Evolutionary conservation across 2,888 invertebrate genomes (phyloP), one percentile per base, ranked within the genome.

Genomic region (Thereva nobilitata): DNA sequence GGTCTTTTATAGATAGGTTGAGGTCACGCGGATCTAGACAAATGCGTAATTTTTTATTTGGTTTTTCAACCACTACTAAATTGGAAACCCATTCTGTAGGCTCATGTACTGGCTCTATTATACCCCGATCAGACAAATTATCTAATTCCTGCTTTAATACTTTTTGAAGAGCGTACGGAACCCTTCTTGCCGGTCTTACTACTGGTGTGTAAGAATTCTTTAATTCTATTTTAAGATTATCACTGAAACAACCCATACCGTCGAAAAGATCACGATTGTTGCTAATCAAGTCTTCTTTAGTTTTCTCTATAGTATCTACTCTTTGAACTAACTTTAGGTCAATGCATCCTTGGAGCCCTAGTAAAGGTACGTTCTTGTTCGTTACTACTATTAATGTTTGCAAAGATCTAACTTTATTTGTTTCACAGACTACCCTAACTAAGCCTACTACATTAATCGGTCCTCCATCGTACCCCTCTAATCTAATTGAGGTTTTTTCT

Each of bases 21-120:
- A 71, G 64, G 45, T 73, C 70, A 41, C 69, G 59, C 5, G 76
- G 74, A 54, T 75, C 74, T 52, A 76, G 54, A 67, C 76, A 75
- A 8, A 76, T 42, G 35, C 75, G 49, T 9, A 75, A 35, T 5
- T 67, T 69, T n/a, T 67, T 67, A 68, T 74, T 68, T 23, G 71
- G 23, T 23, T 23, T 23, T 23, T 23, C 23, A 23, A 23, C 23
- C 23, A 23, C 23, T 23, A 23, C 23, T 34, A 65, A 59, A 35
- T 23, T 23, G 67, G 23, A 55, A 4, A 56, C 4, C 55, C 55
- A 56, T 9, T 56, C 44, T 5, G 2, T 2, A 34, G 55, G 44
- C n/a, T 42, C 4, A 34, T 5, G 1, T 41, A 8, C 6, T 44
- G 4, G n/a, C n/a, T 44, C 44, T 7, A 56, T 56, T n/a, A 56